A percentile compares a stretch with the other conserved stretches of the same genome.
These are phyloP conservation scores for Cenopis cana DNA, from an alignment of 2,888 invertebrate genomes.

Conservation along the genomic window DNA sequence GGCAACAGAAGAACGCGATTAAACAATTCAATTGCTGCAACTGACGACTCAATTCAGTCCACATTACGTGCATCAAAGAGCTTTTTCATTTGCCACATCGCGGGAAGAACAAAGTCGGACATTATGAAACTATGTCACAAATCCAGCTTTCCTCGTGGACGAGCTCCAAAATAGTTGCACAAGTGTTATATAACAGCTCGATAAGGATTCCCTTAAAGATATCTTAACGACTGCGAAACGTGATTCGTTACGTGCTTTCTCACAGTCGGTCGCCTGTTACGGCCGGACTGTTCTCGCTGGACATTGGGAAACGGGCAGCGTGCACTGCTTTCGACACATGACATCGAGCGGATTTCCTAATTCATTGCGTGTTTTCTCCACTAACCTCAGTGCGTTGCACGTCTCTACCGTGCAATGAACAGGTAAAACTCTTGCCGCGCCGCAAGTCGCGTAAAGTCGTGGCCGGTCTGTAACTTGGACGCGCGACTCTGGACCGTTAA, in stretches of 20 bases:
- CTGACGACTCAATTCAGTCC: conserved; percentile 19
- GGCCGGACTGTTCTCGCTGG: conserved; percentile 31
- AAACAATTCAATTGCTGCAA: conserved; percentile 17
- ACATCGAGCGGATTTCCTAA: no score
- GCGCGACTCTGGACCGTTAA: not conserved
- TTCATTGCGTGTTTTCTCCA: no score
- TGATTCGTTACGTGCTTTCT: conserved; percentile 43
- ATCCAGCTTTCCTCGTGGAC: conserved; percentile 24
- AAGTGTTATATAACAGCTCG: conserved; percentile 36
- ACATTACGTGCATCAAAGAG: conserved; percentile 13
- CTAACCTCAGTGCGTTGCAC: no score
- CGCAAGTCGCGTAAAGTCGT: no score
- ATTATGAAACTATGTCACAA: conserved; percentile 39
- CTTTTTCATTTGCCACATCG: conserved; percentile 3
- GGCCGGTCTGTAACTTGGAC: no score
- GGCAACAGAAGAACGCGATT: conserved; percentile 6
- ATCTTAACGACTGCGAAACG: conserved; percentile 39
- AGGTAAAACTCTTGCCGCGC: no score
- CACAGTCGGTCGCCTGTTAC: conserved; percentile 36
- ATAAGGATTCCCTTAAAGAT: conserved; percentile 45
- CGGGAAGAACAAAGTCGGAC: conserved; percentile 39
- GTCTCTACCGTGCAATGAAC: no score
- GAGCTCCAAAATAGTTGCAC: conserved; percentile 41
- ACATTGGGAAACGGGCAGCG: conserved; percentile 39
- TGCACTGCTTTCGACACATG: conserved; percentile 10